These are phyloP conservation scores for Aplysia californica DNA, from an alignment of 1,140 invertebrate genomes.

Conservation along the genomic window DNA sequence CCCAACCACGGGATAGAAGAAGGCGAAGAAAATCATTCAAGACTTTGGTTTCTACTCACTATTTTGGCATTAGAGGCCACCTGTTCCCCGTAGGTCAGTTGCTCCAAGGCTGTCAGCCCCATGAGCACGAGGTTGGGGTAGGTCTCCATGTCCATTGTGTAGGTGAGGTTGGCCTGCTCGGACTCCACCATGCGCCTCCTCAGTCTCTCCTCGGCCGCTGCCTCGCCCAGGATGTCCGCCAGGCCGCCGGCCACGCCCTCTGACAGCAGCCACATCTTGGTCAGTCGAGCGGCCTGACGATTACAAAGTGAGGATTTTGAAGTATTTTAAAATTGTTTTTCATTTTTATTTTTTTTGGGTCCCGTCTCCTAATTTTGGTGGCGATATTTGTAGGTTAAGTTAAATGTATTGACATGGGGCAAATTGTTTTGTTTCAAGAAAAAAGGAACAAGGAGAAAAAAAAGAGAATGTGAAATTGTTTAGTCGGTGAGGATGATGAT, in stretches of 20 bases:
- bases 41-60: slow-evolving; percentile 38
- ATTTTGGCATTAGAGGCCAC: slow-evolving; percentile 41
- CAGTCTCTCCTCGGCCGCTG: slow-evolving; percentile 55
- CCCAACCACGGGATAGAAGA: too few relatives aligned
- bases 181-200: slow-evolving; percentile 31
- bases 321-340: not conserved
- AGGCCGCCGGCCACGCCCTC: slow-evolving; percentile 65
- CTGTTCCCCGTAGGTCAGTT: slow-evolving; percentile 14
- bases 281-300: slow-evolving; percentile 63
- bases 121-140: slow-evolving; percentile 50
- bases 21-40: slow-evolving; percentile 50
- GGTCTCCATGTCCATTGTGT: slow-evolving; percentile 29
- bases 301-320: not conserved
- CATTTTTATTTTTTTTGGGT: too few relatives aligned
- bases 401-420: not conserved
- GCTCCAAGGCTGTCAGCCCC: not conserved
- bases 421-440: not conserved
- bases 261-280: slow-evolving; percentile 69
- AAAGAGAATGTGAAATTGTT: not conserved
- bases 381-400: not conserved
- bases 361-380: not conserved
- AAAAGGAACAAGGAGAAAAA: not conserved
- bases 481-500: not conserved
- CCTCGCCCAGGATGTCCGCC: slow-evolving; percentile 65
- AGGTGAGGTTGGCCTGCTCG: slow-evolving; percentile 23